A percentile compares a stretch with the other conserved stretches of the same genome.
Conservation (phyloP, 23 tunicate genomes). For the Styela clava region DNA sequence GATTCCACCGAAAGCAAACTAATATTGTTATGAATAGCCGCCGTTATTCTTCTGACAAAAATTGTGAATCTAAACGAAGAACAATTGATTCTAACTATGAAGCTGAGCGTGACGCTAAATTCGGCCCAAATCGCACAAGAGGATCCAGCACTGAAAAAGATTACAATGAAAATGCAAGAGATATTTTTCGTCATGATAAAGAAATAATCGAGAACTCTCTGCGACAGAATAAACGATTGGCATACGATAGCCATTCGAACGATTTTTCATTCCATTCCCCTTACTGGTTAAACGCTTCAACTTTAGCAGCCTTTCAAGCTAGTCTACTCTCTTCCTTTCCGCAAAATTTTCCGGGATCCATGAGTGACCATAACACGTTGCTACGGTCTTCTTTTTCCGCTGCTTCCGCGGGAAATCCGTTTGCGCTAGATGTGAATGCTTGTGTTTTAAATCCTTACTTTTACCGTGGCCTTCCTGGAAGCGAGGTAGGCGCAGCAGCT, state of each 20-base stretch:
- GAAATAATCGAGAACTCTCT: conserved; percentile 10
- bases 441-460: conserved; percentile 62
- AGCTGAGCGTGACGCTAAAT: neutral
- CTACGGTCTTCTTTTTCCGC: conserved; percentile 30
- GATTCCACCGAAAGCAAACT: no score
- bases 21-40: no score
- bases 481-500: conserved; percentile 18
- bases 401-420: conserved; percentile 32
- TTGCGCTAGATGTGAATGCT: conserved; percentile 53
- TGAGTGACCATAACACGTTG: neutral
- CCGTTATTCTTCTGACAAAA: neutral
- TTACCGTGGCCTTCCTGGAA: conserved; percentile 34
- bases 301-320: conserved; percentile 1
- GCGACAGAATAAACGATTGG: neutral
- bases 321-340: neutral
- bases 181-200: neutral
- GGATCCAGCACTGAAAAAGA: neutral
- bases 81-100: neutral
- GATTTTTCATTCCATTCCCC: neutral
- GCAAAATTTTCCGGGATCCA: neutral
- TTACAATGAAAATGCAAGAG: neutral
- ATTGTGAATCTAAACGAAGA: neutral
- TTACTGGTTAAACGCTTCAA: neutral
- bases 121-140: neutral
- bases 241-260: neutral